phyloP scores from a whole-genome alignment of 2,797 vertebrate species.

The Trematomus bernacchii region DNA sequence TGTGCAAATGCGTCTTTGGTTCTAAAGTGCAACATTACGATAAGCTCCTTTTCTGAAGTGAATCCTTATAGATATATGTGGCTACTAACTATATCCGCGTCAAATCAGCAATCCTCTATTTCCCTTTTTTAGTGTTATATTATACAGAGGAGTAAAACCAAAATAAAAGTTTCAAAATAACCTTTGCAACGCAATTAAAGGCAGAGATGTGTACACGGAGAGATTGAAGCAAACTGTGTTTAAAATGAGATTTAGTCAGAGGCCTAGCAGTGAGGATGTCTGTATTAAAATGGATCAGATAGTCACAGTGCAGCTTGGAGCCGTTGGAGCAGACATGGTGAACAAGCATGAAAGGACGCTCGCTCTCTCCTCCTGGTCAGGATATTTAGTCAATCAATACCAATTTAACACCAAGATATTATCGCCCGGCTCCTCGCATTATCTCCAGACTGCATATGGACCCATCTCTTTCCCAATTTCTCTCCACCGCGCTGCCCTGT shows the following conservation, averaged over 20 bases:
- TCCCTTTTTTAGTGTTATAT: slow-evolving; percentile 34
- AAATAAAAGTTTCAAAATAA: slow-evolving; percentile 51
- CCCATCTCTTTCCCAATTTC: slow-evolving; percentile 68
- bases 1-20: slow-evolving; percentile 31
- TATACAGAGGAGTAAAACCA: slow-evolving; percentile 37
- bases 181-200: slow-evolving; percentile 53
- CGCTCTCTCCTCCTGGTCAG: slow-evolving; percentile 74
- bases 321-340: slow-evolving; percentile 64
- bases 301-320: slow-evolving; percentile 72
- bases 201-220: slow-evolving; percentile 30
- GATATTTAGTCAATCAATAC: slow-evolving; percentile 83
- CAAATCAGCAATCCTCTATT: slow-evolving; percentile 53
- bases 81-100: slow-evolving; percentile 22
- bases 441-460: slow-evolving; percentile 79
- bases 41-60: no score
- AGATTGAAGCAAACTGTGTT: slow-evolving; percentile 61
- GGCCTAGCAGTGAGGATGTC: slow-evolving; percentile 69
- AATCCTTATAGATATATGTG: slow-evolving; percentile 13
- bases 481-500: slow-evolving; percentile 33
- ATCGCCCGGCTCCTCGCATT: slow-evolving; percentile 73
- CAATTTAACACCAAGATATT: slow-evolving; percentile 83
- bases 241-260: slow-evolving; percentile 70
- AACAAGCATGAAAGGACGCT: slow-evolving; percentile 72
- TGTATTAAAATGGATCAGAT: slow-evolving; percentile 82
- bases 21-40: slow-evolving; percentile 6